phyloP scores from a whole-genome alignment of 2,888 invertebrate species.

The Lasioglossum pauxillum region DNA sequence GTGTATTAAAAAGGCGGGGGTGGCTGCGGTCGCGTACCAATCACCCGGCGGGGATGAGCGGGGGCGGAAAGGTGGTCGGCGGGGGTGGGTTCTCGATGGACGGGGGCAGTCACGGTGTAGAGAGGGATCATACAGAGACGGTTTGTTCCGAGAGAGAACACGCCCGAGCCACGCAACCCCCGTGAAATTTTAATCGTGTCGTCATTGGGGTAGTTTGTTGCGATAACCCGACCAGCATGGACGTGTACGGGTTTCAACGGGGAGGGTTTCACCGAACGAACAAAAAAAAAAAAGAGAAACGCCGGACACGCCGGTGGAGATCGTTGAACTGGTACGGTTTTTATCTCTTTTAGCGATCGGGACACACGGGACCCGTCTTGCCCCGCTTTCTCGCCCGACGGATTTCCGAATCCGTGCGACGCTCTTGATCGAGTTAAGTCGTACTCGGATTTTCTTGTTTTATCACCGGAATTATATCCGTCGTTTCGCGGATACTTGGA shows the following conservation, averaged over 20 bases:
- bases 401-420: not conserved
- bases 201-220: slow-evolving; percentile 84
- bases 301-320: slow-evolving; percentile 25
- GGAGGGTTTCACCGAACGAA: not conserved
- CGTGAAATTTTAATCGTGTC: slow-evolving; percentile 84
- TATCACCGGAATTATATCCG: not conserved
- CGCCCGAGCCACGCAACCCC: slow-evolving; percentile 73
- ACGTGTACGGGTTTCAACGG: slow-evolving; percentile 63
- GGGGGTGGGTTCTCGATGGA: slow-evolving; percentile 64
- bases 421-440: not conserved
- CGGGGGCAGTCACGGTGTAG: slow-evolving; percentile 69
- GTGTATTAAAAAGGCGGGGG: slow-evolving; percentile 83
- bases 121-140: slow-evolving; percentile 76
- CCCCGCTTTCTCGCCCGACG: not conserved
- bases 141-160: slow-evolving; percentile 69
- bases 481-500: not conserved
- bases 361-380: slow-evolving; percentile 1
- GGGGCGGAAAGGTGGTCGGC: slow-evolving; percentile 53
- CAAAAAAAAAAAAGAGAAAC: slow-evolving; percentile 38
- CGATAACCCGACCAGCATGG: slow-evolving; percentile 80
- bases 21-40: slow-evolving; percentile 83
- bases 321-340: slow-evolving; percentile 20
- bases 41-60: slow-evolving; percentile 78
- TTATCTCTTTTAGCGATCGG: slow-evolving; percentile 19
- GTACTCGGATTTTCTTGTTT: not conserved